phyloP scores from a whole-genome alignment of 2,888 invertebrate species.

The Thereva nobilitata region DNA sequence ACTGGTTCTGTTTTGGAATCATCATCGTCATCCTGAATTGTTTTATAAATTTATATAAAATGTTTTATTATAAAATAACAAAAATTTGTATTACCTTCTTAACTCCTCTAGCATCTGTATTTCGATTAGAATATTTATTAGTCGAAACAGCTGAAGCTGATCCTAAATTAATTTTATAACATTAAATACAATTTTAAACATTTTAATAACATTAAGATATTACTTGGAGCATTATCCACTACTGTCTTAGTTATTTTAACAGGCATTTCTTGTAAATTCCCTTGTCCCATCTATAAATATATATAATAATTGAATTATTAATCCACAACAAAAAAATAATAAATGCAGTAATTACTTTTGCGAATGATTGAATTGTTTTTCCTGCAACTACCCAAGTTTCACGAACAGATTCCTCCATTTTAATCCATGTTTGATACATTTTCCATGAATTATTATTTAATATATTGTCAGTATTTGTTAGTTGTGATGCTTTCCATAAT shows the following conservation, averaged over 20 bases:
- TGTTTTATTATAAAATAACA: too few species aligned
- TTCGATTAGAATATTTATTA: slow-evolving; percentile 9
- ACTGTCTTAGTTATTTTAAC: slow-evolving; percentile 59
- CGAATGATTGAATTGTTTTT: slow-evolving; percentile 72
- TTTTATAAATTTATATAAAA: neutral
- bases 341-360: slow-evolving; percentile 60
- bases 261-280: slow-evolving; percentile 58
- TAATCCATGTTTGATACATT: slow-evolving; percentile 82
- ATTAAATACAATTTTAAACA: neutral
- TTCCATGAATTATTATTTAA: slow-evolving; percentile 72
- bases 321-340: too few species aligned
- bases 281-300: slow-evolving; percentile 51
- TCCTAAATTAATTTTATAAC: neutral
- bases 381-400: slow-evolving; percentile 83
- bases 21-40: slow-evolving; percentile 6
- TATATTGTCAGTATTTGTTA: slow-evolving; percentile 53
- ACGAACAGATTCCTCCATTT: slow-evolving; percentile 73
- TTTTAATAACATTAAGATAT: neutral
- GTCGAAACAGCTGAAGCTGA: neutral
- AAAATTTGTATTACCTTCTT: too few species aligned
- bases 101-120: slow-evolving; percentile 6
- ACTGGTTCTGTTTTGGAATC: slow-evolving; percentile 28
- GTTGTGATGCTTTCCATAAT: slow-evolving; percentile 73
- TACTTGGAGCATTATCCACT: slow-evolving; percentile 50
- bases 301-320: too few species aligned